These are phyloP conservation scores for Mycogona germanica DNA, from an alignment of 2,888 invertebrate species.

Conservation along the genomic window DNA sequence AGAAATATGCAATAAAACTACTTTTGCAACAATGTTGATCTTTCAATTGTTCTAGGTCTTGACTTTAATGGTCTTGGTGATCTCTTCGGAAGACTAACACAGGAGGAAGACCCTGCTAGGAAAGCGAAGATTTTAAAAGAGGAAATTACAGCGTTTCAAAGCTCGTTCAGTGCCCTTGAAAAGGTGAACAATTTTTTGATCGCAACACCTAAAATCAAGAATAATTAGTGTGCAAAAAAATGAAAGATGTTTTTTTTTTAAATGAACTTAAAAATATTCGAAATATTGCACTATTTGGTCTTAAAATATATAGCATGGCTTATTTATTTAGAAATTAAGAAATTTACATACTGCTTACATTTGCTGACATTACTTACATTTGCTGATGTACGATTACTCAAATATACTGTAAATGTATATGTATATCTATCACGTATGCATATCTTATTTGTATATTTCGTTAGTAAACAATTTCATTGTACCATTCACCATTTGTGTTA, in stretches of 20 bases:
- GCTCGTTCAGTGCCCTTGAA: slow-evolving; percentile 66
- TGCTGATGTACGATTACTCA: too few species aligned
- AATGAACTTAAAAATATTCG: too few species aligned
- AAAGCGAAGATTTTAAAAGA: slow-evolving; percentile 53
- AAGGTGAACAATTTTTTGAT: slow-evolving; percentile 40
- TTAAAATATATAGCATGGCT: too few species aligned
- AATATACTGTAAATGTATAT: neutral
- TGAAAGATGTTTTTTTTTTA: too few species aligned
- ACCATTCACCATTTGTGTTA: neutral
- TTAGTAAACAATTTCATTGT: neutral
- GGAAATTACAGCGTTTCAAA: slow-evolving; percentile 56
- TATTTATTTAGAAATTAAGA: too few species aligned
- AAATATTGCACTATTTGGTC: too few species aligned
- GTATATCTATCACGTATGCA: neutral
- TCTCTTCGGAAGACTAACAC: slow-evolving; percentile 43
- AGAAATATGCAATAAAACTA: too few species aligned
- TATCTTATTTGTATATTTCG: neutral
- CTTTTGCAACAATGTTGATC: too few species aligned
- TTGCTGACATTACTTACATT: too few species aligned
- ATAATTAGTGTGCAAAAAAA: too few species aligned
- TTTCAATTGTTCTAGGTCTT: slow-evolving; percentile 47
- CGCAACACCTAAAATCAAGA: too few species aligned
- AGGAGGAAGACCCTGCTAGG: slow-evolving; percentile 61
- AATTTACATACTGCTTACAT: too few species aligned
- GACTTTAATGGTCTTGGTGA: slow-evolving; percentile 53